Percentiles rank a stretch among this genome's conserved stretches.
These are phyloP conservation scores for Ferrisia virgata DNA, from an alignment of 2,888 invertebrate species.

Conservation along the genomic window DNA sequence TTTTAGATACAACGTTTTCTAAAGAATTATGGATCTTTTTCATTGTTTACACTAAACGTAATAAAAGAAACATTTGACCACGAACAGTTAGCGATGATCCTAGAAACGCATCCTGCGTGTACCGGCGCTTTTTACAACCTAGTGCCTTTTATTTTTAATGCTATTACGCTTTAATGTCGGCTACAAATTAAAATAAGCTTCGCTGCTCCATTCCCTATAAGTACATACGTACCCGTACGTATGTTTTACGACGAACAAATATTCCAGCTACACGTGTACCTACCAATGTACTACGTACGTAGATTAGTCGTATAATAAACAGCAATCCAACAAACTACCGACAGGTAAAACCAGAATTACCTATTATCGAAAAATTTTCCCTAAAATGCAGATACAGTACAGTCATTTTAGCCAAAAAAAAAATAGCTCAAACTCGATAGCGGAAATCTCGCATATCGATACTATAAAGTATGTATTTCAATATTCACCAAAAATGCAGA, in stretches of 20 bases:
- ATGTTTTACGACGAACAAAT: not conserved
- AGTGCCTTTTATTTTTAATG: constrained; percentile 3
- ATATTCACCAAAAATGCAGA: too few species aligned
- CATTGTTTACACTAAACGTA: constrained; percentile 22
- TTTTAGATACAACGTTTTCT: constrained; percentile 18
- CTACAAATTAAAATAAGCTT: constrained; percentile 17
- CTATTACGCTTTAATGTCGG: constrained; percentile 1
- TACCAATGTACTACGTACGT: too few species aligned
- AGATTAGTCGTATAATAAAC: too few species aligned
- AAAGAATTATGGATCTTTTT: constrained; percentile 28
- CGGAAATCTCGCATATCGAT: too few species aligned
- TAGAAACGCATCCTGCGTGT: not conserved
- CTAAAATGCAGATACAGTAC: too few species aligned
- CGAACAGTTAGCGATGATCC: constrained; percentile 10
- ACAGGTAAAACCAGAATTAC: too few species aligned
- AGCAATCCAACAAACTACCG: too few species aligned
- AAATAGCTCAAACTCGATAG: too few species aligned
- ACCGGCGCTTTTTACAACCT: constrained; percentile 7
- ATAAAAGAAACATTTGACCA: constrained; percentile 25
- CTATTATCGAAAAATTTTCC: too few species aligned
- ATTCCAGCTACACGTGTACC: not conserved
- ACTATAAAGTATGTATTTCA: too few species aligned
- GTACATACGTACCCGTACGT: too few species aligned
- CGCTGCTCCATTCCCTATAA: not conserved
- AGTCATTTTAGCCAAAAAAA: too few species aligned